phyloP scores from a whole-genome alignment of 2,797 vertebrate genomes.

The Sebastes cheni region DNA sequence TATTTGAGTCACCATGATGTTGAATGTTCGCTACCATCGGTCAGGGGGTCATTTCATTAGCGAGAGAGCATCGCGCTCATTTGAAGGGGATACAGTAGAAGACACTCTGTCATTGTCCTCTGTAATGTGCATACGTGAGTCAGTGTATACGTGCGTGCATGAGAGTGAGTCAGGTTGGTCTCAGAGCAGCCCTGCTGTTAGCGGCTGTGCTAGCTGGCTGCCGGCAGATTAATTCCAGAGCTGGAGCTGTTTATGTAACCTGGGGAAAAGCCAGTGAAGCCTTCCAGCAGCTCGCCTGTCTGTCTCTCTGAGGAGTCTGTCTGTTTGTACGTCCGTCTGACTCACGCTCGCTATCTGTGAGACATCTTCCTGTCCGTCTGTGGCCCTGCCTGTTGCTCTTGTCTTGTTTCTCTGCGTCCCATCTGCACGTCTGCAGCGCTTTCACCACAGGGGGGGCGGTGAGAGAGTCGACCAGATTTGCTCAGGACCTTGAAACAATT shows the following conservation, averaged over 20 bases:
- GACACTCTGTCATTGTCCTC: constrained; percentile 20
- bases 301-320: constrained; percentile 40
- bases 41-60: constrained; percentile 42
- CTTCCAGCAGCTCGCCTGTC: constrained; percentile 57
- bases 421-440: constrained; percentile 41
- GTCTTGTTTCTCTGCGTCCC: constrained; percentile 25
- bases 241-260: constrained; percentile 75
- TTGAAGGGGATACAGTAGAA: constrained; percentile 34
- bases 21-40: not conserved
- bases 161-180: constrained; percentile 56
- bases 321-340: constrained; percentile 45
- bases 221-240: constrained; percentile 71
- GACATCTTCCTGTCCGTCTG: constrained; percentile 48
- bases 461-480: constrained; percentile 24
- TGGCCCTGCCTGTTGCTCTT: constrained; percentile 32
- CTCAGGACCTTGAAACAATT: constrained; percentile 74
- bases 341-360: constrained; percentile 36
- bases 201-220: constrained; percentile 53
- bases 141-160: not conserved
- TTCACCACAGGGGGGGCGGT: constrained; percentile 47
- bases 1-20: constrained; percentile 4
- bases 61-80: constrained; percentile 11
- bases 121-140: constrained; percentile 3
- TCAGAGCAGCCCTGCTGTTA: constrained; percentile 61
- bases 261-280: constrained; percentile 60